Conservation (phyloP, 2,888 invertebrate species). For the Drosophila histrio region DNA sequence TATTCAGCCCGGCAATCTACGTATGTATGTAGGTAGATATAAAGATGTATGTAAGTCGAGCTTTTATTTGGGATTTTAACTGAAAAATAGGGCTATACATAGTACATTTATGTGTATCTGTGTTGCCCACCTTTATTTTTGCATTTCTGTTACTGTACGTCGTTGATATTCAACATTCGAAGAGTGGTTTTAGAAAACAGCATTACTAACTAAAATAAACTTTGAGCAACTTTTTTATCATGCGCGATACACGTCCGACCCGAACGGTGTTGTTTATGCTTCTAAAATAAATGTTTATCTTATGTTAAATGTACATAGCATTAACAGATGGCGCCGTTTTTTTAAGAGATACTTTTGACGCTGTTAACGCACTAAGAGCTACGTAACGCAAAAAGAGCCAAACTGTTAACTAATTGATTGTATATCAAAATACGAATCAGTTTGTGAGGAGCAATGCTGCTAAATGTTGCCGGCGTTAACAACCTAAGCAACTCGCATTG, state of each 20-base stretch:
- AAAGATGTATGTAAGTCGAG: constrained; percentile 8
- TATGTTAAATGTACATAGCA: constrained; percentile 19
- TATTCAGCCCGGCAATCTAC: constrained; percentile 34
- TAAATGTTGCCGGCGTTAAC: too few relatives aligned
- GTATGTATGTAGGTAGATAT: constrained; percentile 4
- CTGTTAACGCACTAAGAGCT: constrained; percentile 1
- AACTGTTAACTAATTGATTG: background rate
- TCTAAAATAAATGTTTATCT: constrained; percentile 36
- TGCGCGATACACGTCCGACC: constrained; percentile 39
- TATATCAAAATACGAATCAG: too few relatives aligned
- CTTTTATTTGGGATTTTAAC: constrained; percentile 9
- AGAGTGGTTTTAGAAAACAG: background rate
- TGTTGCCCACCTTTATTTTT: constrained; percentile 4
- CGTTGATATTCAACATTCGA: constrained; percentile 9
- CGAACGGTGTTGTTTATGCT: constrained; percentile 37
- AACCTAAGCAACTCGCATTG: too few relatives aligned
- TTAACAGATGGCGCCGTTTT: constrained; percentile 33
- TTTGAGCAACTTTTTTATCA: constrained; percentile 2
- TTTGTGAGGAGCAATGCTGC: too few relatives aligned
- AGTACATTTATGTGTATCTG: background rate
- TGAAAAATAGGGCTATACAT: constrained; percentile 1
- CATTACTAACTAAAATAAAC: constrained; percentile 4
- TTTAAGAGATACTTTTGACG: background rate
- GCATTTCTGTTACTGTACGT: background rate
- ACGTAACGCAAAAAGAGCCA: background rate